Base-by-base conservation (phyloP, 92 coral and sea anemone species). In the Isaurus tuberculatus region DNA sequence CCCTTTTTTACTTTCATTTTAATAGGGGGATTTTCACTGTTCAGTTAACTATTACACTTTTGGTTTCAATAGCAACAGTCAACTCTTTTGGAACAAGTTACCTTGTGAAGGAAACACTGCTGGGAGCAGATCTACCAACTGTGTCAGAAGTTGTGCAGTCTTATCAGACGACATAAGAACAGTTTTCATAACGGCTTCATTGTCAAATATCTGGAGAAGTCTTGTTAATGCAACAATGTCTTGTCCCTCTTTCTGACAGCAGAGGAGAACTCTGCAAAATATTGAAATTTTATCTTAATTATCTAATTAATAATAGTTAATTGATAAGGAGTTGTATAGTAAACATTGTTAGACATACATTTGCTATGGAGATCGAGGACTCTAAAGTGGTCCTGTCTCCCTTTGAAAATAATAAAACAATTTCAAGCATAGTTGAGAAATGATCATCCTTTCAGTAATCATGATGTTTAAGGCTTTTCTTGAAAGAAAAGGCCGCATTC, bases 191-290 rank as follows among this genome's bases (percentile, higher is more conserved):
- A 93, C 80, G 37, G 71, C 89, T 1, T 81, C 75, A 88, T 72
- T 83, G 36, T 86, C 88, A 70, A 81, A 74, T 19, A 93, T 84
- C 68, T 95, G 94, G 48, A 95, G 97, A 61, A 93, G 79, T 79
- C 87, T 91, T 2, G 90, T 85, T 25, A 83, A 4, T 17, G 90
- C 82, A 5, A 85, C 86, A 75, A 80, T 73, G 81, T 93, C 97
- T 20, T 48, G 84, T 46, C 40, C 28, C 14, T 82, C 58, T 22
- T 72, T 75, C 34, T 61, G 81, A 17, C 81, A 73, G 42, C 79
- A 48, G 26, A 83, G 65, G 19, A 77, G 49, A 22, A 77, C 53
- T 77, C 82, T 77, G 34, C 33, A 13, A 51, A 33, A 31, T 32
- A 75, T 31, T 15, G 48, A 30, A 8, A 26, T 14, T 64, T 27